Evolutionary conservation across 2,113 vertebrate genomes (phyloP).

Genomic region (Oenanthe oenanthe): DNA sequence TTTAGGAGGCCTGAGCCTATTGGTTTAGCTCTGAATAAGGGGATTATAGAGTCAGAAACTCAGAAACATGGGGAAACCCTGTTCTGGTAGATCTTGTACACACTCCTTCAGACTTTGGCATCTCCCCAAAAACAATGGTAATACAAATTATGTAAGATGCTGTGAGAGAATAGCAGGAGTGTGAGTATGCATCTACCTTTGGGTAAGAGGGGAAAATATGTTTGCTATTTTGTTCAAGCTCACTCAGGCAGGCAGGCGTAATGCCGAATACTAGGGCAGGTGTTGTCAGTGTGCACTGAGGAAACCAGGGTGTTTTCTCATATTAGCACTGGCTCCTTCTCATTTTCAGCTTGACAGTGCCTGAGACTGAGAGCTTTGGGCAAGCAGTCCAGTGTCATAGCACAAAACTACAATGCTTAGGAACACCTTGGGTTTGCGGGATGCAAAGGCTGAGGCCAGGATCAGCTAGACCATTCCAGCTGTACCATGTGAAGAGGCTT

Average conservation of each 20-base stretch:
- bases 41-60: conserved; percentile 9
- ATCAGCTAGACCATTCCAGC: not conserved
- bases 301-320: conserved; percentile 1
- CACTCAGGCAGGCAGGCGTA: not conserved
- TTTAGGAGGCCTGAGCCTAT: not conserved
- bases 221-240: not conserved
- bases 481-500: not conserved
- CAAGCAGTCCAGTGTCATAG: not conserved
- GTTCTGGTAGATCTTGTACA: not conserved
- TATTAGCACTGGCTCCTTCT: not conserved
- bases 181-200: not conserved
- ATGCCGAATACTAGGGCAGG: not conserved
- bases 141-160: not conserved
- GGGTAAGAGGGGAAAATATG: not conserved
- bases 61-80: not conserved
- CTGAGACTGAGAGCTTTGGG: not conserved
- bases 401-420: not conserved
- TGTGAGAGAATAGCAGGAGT: conserved; percentile 1
- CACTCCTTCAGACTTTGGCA: not conserved
- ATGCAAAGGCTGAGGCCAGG: not conserved
- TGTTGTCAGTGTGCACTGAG: not conserved
- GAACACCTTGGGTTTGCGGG: not conserved
- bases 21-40: conserved; percentile 15
- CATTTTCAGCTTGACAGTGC: not conserved
- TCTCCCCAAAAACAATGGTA: not conserved